phyloP scores from a whole-genome alignment of 2,113 vertebrate species.

The Tetraodon nigroviridis region DNA sequence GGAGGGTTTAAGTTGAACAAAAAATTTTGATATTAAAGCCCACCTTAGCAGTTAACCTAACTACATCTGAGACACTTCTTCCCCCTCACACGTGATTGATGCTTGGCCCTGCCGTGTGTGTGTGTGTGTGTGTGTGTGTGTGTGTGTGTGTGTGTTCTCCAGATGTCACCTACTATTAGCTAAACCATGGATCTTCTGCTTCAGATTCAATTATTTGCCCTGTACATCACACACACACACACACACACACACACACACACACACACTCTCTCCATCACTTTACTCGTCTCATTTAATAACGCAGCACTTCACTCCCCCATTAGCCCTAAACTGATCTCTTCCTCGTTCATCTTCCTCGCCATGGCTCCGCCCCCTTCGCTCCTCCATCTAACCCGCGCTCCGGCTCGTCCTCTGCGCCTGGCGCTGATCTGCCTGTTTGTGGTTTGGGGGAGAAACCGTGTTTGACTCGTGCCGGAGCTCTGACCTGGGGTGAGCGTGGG shows the following conservation, averaged over 20 bases:
- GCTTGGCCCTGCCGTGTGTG: too few relatives aligned
- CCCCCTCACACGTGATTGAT: too few relatives aligned
- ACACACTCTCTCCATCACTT: slow-evolving; percentile 31
- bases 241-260: slow-evolving; percentile 4
- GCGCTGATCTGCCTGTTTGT: background rate
- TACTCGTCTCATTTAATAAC: slow-evolving; percentile 56
- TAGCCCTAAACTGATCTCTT: slow-evolving; percentile 36
- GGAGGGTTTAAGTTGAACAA: too few relatives aligned
- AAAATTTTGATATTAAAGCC: too few relatives aligned
- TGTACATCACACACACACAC: background rate
- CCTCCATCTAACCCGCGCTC: slow-evolving; percentile 36
- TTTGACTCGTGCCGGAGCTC: too few relatives aligned
- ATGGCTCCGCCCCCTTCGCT: slow-evolving; percentile 8
- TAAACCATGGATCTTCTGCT: slow-evolving; percentile 33
- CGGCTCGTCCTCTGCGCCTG: slow-evolving; percentile 8
- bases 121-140: too few relatives aligned
- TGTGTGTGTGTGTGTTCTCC: background rate
- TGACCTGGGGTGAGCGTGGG: too few relatives aligned
- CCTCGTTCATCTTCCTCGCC: slow-evolving; percentile 36
- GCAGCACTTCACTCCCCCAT: slow-evolving; percentile 39
- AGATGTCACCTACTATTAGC: slow-evolving; percentile 34
- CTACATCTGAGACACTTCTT: too few relatives aligned
- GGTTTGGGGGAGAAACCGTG: too few relatives aligned
- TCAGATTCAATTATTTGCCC: slow-evolving; percentile 36
- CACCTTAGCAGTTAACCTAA: too few relatives aligned